These are phyloP conservation scores for Drosophila mayri DNA, from an alignment of 1,140 invertebrate genomes.

Conservation along the genomic window DNA sequence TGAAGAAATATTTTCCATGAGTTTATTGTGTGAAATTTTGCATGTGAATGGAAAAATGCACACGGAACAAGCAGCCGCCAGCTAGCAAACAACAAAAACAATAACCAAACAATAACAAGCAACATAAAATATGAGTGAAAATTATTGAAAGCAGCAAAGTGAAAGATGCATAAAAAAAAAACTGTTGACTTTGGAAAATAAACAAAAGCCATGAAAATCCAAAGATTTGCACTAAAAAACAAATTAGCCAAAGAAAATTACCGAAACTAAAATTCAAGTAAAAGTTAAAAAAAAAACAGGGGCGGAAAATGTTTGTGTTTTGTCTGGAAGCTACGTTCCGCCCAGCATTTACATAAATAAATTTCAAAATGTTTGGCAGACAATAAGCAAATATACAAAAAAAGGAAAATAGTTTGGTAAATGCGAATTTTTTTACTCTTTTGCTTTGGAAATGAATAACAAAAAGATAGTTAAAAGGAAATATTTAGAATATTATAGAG, in stretches of 20 bases:
- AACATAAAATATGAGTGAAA: conserved; percentile 39
- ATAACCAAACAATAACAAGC: conserved; percentile 50
- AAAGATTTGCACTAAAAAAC: conserved; percentile 49
- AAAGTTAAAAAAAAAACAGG: conserved; percentile 31
- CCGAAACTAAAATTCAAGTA: conserved; percentile 39
- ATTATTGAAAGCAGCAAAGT: conserved; percentile 48
- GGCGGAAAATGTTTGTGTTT: conserved; percentile 21
- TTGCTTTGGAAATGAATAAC: not conserved
- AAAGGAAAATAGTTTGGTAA: too few species aligned
- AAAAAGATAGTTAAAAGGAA: not conserved
- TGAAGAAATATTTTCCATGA: conserved; percentile 62
- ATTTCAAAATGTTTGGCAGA: conserved; percentile 26
- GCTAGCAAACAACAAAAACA: conserved; percentile 24
- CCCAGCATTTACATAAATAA: conserved; percentile 39
- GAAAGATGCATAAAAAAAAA: conserved; percentile 51
- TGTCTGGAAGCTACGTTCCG: conserved; percentile 17
- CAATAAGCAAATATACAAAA: conserved; percentile 3
- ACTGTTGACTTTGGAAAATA: conserved; percentile 31
- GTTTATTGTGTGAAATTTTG: conserved; percentile 81
- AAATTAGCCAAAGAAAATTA: conserved; percentile 18
- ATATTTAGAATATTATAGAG: not conserved
- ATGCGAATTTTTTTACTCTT: not conserved
- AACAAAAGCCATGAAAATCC: conserved; percentile 28
- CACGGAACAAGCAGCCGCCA: conserved; percentile 40
- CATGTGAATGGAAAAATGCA: conserved; percentile 74